These are phyloP conservation scores for Musca domestica DNA, from an alignment of 1,140 invertebrate species.

Conservation along the genomic window DNA sequence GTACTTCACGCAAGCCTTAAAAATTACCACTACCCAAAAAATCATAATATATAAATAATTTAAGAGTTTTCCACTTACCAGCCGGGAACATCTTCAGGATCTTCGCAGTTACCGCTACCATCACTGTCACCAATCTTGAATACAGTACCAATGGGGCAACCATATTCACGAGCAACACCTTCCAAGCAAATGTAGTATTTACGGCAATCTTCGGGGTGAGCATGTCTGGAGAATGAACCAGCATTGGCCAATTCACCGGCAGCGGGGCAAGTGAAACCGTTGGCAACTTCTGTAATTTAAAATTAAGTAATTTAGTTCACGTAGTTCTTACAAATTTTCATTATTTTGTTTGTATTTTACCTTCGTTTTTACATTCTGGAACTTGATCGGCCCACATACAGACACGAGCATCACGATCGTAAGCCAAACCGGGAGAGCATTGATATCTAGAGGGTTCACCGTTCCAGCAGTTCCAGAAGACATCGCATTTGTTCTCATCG, in stretches of 20 bases:
- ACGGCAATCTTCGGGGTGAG: slow-evolving; percentile 91
- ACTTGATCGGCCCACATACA: slow-evolving; percentile 95
- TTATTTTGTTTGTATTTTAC: slow-evolving; percentile 56
- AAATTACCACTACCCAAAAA: background rate
- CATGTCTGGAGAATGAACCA: slow-evolving; percentile 90
- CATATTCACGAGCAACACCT: slow-evolving; percentile 86
- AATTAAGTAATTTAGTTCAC: background rate
- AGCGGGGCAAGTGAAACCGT: slow-evolving; percentile 84
- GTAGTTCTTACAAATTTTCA: background rate
- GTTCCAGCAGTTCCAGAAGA: slow-evolving; percentile 97
- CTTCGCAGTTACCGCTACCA: slow-evolving; percentile 87
- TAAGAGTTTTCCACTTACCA: slow-evolving; percentile 68
- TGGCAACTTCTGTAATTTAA: slow-evolving; percentile 73
- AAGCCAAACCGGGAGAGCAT: slow-evolving; percentile 90
- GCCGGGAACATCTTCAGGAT: slow-evolving; percentile 90
- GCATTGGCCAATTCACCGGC: slow-evolving; percentile 74
- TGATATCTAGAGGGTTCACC: slow-evolving; percentile 90
- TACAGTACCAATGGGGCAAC: slow-evolving; percentile 91
- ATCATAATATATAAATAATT: background rate
- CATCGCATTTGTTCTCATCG: slow-evolving; percentile 83
- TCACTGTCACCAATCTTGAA: slow-evolving; percentile 91
- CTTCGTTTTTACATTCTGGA: slow-evolving; percentile 83
- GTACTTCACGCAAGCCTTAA: background rate
- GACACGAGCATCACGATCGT: slow-evolving; percentile 86
- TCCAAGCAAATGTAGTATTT: slow-evolving; percentile 94